phyloP scores from a whole-genome alignment of 2,888 invertebrate genomes.

The Linnaemya tessellans region DNA sequence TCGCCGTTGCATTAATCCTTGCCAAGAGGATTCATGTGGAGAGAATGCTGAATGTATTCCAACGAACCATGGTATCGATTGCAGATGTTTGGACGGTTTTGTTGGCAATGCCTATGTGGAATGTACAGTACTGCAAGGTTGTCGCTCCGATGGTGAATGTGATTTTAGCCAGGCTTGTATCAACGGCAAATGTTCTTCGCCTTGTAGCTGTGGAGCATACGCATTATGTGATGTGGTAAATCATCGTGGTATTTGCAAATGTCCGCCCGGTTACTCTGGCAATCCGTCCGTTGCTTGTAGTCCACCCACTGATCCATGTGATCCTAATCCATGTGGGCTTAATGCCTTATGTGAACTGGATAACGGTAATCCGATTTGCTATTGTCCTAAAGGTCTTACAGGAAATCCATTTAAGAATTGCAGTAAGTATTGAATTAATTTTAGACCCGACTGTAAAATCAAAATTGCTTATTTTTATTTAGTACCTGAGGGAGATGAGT shows the following conservation, averaged over 20 bases:
- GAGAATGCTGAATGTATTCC: slow-evolving; percentile 92
- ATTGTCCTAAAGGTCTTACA: slow-evolving; percentile 93
- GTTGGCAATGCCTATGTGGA: slow-evolving; percentile 90
- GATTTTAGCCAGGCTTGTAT: slow-evolving; percentile 90
- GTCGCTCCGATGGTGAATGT: slow-evolving; percentile 89
- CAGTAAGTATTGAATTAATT: slow-evolving; percentile 87
- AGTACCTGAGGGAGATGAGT: slow-evolving; percentile 95
- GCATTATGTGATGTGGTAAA: slow-evolving; percentile 92
- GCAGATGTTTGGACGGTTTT: slow-evolving; percentile 89
- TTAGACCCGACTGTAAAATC: neutral
- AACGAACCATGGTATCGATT: slow-evolving; percentile 89
- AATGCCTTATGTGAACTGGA: slow-evolving; percentile 93
- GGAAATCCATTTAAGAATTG: slow-evolving; percentile 96
- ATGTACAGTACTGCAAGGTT: slow-evolving; percentile 88
- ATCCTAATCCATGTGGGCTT: slow-evolving; percentile 93
- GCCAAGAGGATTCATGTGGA: slow-evolving; percentile 91
- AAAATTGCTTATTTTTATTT: slow-evolving; percentile 55
- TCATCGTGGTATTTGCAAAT: slow-evolving; percentile 92
- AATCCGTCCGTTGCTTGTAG: slow-evolving; percentile 89
- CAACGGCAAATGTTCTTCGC: slow-evolving; percentile 90
- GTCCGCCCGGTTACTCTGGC: slow-evolving; percentile 91
- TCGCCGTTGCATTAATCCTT: slow-evolving; percentile 92
- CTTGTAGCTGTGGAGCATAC: slow-evolving; percentile 90
- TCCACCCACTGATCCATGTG: slow-evolving; percentile 90
- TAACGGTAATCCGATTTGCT: slow-evolving; percentile 93